Conservation (phyloP, 2,113 vertebrate genomes). For the Pollachius pollachius region DNA sequence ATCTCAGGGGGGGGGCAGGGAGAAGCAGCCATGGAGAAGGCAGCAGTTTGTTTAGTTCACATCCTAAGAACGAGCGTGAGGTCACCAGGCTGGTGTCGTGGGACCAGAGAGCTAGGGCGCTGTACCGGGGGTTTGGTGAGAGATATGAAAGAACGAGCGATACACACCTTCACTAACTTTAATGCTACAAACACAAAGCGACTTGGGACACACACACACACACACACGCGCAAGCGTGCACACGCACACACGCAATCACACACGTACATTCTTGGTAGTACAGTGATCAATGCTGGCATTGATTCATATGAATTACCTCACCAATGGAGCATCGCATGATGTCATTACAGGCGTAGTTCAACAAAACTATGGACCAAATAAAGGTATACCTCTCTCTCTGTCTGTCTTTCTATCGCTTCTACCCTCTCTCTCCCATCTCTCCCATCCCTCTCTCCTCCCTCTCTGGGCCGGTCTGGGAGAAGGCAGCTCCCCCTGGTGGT, state of each 20-base stretch:
- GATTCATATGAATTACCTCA: slow-evolving; percentile 20
- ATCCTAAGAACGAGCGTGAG: background rate
- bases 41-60: too few relatives aligned
- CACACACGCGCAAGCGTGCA: background rate
- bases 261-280: slow-evolving; percentile 8
- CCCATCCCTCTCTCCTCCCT: background rate
- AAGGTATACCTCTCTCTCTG: background rate
- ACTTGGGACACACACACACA: background rate
- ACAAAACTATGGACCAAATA: background rate
- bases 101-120: too few relatives aligned
- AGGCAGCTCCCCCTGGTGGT: slow-evolving; percentile 65
- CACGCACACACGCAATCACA: background rate
- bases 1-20: background rate
- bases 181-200: background rate
- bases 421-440: background rate
- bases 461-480: slow-evolving; percentile 37
- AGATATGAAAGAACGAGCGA: too few relatives aligned
- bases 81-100: too few relatives aligned
- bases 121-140: too few relatives aligned
- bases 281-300: slow-evolving; percentile 19
- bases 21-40: too few relatives aligned
- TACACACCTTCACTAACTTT: too few relatives aligned
- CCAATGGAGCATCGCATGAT: slow-evolving; percentile 21
- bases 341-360: slow-evolving; percentile 1
- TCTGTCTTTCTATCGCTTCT: slow-evolving; percentile 1